phyloP scores from a whole-genome alignment of 2,113 vertebrate species.

The Centropristis striata region DNA sequence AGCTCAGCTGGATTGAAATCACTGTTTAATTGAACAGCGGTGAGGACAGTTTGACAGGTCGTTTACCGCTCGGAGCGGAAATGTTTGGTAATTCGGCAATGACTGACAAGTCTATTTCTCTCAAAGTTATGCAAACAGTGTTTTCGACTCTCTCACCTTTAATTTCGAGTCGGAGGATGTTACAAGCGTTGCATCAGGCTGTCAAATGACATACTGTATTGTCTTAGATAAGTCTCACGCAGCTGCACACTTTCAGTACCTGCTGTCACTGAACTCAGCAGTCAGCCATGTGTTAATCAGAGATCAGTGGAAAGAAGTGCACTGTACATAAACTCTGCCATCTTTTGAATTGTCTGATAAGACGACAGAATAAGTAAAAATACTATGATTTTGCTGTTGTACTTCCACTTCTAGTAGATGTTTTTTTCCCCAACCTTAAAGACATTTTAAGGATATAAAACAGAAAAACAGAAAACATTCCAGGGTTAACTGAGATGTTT shows the following conservation, averaged over 20 bases:
- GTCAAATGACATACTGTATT: conserved; percentile 38
- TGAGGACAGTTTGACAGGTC: conserved; percentile 29
- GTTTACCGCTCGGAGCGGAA: conserved; percentile 23
- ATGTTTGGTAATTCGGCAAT: conserved; percentile 24
- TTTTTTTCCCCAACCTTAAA: neutral
- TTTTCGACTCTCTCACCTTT: conserved; percentile 24
- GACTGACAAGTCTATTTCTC: conserved; percentile 43
- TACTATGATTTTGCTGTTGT: neutral
- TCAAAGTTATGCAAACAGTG: conserved; percentile 21
- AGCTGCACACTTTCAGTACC: conserved; percentile 20
- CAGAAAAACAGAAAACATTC: neutral
- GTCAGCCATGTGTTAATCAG: conserved; percentile 21
- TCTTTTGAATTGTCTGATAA: neutral
- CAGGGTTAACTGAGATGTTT: conserved; percentile 8
- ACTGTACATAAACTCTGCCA: conserved; percentile 17
- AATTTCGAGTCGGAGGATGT: conserved; percentile 35
- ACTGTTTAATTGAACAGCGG: conserved; percentile 30
- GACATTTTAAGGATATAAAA: neutral
- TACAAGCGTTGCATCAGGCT: conserved; percentile 43
- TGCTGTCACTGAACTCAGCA: conserved; percentile 33
- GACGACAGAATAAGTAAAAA: neutral
- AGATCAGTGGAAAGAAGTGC: conserved; percentile 7
- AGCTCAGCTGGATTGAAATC: conserved; percentile 12
- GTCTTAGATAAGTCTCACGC: conserved; percentile 20
- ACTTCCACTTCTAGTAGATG: neutral